Evolutionary conservation across 2,113 vertebrate genomes (phyloP), one percentile per base, ranked within the genome.

Genomic region (Numenius arquata): DNA sequence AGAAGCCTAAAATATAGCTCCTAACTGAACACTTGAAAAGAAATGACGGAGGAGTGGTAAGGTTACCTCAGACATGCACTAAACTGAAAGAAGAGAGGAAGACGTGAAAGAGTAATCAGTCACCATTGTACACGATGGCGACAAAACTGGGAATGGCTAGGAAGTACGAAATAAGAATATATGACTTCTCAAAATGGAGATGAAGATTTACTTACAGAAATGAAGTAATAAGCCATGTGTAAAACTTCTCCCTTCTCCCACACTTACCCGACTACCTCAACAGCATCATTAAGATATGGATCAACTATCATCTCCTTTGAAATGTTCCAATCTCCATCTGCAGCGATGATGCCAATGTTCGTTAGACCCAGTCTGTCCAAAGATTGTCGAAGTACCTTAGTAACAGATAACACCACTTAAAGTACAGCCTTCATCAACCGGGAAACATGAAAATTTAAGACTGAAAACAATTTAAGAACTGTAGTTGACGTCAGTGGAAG

Each of bases 261-360:
- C 91, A 99, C 98, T 99, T 98, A 99, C 99, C 99, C 99, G 81
- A 99, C 98, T 95, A 99, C 97, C 81, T 98, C 94, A 97, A 99
- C 94, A 91, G 98, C 98, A 88, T 98, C 97, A 95, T 98, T 98
- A 93, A 99, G 98, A 97, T 97, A 97, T 19, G 98, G 97, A 98
- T 99, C 99, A 94, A 95, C 50, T 93, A 97, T 56, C 97, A 99
- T 95, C 75, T 97, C 97, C 4, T 87, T 96, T 68, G 98, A 97
- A 97, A 99, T 8, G 63, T 80, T 97, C 99, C 99, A 99, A 63
- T 98, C 89, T 82, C 98, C 98, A 88, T 99, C 99, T 25, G 99
- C 98, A 72, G 98, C 99, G 68, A 99, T 98, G 98, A 99, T 98
- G 95, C 98, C 98, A 71, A 98, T 30, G 74, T 96, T 98, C 76